Percentiles rank a stretch among this genome's conserved stretches.
These are phyloP conservation scores for Physella acuta DNA, from an alignment of 1,140 invertebrate genomes.

Conservation along the genomic window DNA sequence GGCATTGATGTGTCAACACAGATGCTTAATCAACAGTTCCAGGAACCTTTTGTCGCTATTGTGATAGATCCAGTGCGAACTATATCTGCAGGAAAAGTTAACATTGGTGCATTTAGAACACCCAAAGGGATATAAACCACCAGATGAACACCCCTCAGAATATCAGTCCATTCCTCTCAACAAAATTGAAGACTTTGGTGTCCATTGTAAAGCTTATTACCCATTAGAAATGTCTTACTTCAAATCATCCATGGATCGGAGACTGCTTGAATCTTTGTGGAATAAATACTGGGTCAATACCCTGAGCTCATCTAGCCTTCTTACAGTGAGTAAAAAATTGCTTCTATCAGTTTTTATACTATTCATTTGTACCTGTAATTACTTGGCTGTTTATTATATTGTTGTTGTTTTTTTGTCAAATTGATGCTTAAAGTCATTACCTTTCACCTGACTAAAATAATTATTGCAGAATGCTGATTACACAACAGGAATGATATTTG, in stretches of 20 bases:
- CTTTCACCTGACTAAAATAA: no score
- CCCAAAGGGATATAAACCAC: slow-evolving; percentile 92
- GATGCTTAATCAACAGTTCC: slow-evolving; percentile 98
- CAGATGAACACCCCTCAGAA: slow-evolving; percentile 97
- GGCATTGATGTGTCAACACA: slow-evolving; percentile 99
- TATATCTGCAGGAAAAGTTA: slow-evolving; percentile 98
- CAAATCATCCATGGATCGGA: slow-evolving; percentile 89
- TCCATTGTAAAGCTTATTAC: slow-evolving; percentile 86
- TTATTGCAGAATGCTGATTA: slow-evolving; percentile 92
- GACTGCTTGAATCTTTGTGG: slow-evolving; percentile 93
- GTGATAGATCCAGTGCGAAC: slow-evolving; percentile 97
- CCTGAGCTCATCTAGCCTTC: slow-evolving; percentile 89
- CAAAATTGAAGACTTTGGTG: slow-evolving; percentile 99
- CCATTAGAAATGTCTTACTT: slow-evolving; percentile 96
- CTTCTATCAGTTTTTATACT: no score
- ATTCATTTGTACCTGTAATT: no score
- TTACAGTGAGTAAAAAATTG: slow-evolving; percentile 69
- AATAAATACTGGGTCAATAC: slow-evolving; percentile 99
- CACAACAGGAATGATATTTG: slow-evolving; percentile 88
- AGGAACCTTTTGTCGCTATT: slow-evolving; percentile 99
- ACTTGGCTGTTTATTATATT: no score
- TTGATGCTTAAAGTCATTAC: no score
- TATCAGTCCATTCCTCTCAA: slow-evolving; percentile 99
- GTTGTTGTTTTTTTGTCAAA: no score
- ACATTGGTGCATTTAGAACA: slow-evolving; percentile 96